Evolutionary conservation across 2,797 vertebrate genomes (phyloP).

Genomic region (Eremophila alpestris): DNA sequence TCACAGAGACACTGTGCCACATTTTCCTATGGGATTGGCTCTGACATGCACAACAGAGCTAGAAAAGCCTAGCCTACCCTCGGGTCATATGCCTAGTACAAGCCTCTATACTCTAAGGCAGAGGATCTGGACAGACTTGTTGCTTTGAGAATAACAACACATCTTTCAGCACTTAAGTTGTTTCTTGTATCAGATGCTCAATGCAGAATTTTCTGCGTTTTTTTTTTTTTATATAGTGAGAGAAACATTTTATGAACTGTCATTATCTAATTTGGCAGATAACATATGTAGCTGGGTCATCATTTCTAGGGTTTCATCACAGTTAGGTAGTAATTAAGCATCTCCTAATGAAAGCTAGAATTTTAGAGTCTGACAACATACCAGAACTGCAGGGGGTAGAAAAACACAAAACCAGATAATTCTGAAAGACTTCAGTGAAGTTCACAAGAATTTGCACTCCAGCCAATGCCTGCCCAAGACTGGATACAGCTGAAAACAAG

Average conservation of each 20-base stretch:
- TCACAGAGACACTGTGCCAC: neutral
- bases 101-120: neutral
- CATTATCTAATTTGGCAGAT: neutral
- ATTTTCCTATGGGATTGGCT: neutral
- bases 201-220: neutral
- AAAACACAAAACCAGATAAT: neutral
- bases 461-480: neutral
- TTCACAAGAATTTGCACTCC: neutral
- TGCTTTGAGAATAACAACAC: neutral
- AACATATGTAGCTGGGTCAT: neutral
- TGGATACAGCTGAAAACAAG: neutral
- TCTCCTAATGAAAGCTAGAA: neutral
- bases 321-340: neutral
- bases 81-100: rapidly evolving
- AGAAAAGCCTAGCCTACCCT: neutral
- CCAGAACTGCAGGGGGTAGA: neutral
- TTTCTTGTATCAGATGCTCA: neutral
- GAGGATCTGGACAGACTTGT: neutral
- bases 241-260: neutral
- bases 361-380: neutral
- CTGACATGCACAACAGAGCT: neutral
- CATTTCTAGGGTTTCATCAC: neutral
- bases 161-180: neutral
- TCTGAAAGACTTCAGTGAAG: neutral
- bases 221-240: constrained; percentile 15